phyloP scores from a whole-genome alignment of 1,140 invertebrate genomes.

The Lineus longissimus region DNA sequence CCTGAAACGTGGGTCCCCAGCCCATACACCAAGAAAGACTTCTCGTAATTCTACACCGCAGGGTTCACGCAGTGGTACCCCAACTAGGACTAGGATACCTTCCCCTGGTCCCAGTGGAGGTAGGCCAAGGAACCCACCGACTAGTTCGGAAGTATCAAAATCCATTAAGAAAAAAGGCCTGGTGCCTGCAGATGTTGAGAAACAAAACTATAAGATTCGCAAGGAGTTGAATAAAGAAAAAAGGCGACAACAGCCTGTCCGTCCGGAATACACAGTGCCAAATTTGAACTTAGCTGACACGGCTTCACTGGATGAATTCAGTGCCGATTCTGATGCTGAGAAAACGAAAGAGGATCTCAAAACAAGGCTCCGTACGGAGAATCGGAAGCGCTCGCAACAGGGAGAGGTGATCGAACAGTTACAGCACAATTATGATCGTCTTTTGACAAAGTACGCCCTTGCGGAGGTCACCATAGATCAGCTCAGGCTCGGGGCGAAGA shows the following conservation, averaged over 20 bases:
- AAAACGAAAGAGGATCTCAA: background rate
- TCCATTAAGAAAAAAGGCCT: background rate
- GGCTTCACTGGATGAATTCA: background rate
- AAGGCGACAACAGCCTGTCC: background rate
- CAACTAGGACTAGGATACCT: background rate
- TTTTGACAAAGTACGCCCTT: slow-evolving; percentile 51
- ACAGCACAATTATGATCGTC: slow-evolving; percentile 47
- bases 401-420: slow-evolving; percentile 47
- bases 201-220: too few relatives aligned
- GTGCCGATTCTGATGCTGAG: background rate
- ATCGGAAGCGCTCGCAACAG: background rate
- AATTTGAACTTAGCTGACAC: background rate
- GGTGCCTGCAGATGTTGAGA: too few relatives aligned
- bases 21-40: background rate
- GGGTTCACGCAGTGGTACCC: background rate
- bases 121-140: background rate
- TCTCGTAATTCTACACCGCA: background rate
- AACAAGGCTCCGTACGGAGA: background rate
- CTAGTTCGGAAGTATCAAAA: background rate
- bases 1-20: background rate
- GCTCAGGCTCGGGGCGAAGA: slow-evolving; percentile 45
- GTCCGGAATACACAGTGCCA: background rate
- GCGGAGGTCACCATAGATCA: slow-evolving; percentile 54
- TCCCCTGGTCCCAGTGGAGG: background rate
- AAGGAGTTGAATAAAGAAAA: background rate